Base-by-base conservation (phyloP, 2,113 vertebrate species). In the Acinonyx jubatus region DNA sequence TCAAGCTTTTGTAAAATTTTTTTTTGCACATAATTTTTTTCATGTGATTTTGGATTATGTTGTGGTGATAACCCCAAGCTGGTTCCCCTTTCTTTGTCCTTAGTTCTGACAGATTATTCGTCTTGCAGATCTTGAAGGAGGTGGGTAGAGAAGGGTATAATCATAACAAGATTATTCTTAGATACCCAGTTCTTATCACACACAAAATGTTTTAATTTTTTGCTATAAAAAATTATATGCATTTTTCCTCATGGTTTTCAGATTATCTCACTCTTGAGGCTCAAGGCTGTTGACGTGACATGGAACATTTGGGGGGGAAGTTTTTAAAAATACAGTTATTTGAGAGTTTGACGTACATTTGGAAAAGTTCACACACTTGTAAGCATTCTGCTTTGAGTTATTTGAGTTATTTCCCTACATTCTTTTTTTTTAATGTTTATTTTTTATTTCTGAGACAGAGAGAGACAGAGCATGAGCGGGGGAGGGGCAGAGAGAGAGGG, bases 381-480 rank as follows among this genome's bases (percentile, higher is more conserved):
- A 86, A 90, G 86, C 71, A 68, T 94, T 93, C 78, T 29, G 52
- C 38, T 91, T 88, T 82, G 94, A 91, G 85, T 94, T 85, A 93
- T 86, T 96, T 93, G 82, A 73, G 66, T 36, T 96, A 27, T 86
- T 84, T 48, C 48, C 38, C 21, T 33, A 41, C 31, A 89, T 85
- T 68, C 45, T 45, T 45, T 45, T 45, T 45, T 45, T 45, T 9
- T 45, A 45, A 45, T 45, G 45, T 45, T 45, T 45, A 45, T 45
- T 45, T 45, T 45, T 45, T 45, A 45, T 45, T 45, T 45, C 9
- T 45, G 45, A 45, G 45, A 45, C 45, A 45, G 45, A 45, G 45
- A 45, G 45, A 45, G 45, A 45, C 45, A 45, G 45, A 45, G 45
- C 45, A 45, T 9, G 45, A 45, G 45, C 8, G 0, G 45, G 45